Evolutionary conservation across 2,113 vertebrate genomes (phyloP).

Genomic region (Chaetura pelagica): DNA sequence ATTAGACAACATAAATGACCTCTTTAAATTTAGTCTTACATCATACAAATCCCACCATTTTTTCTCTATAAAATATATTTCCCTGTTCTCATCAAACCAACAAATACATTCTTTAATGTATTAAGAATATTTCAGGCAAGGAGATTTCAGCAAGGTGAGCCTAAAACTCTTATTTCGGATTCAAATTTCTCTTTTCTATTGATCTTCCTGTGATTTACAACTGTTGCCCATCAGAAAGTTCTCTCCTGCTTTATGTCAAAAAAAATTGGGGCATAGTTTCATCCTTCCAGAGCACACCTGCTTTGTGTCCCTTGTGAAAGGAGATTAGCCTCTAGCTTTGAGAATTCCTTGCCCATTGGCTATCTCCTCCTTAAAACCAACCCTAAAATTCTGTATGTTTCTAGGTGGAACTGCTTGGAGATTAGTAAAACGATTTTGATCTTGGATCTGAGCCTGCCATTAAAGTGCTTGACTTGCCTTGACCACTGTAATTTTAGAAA

Average conservation of each 20-base stretch:
- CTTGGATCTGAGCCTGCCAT: constrained; percentile 29
- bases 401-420: not conserved
- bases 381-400: not conserved
- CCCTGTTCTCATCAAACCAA: not conserved
- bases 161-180: not conserved
- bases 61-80: not conserved
- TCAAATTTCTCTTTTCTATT: not conserved
- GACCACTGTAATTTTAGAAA: constrained; percentile 42
- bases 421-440: constrained; percentile 40
- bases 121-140: not conserved
- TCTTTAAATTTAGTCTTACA: not conserved
- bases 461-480: constrained; percentile 38
- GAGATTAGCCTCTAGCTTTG: constrained; percentile 5
- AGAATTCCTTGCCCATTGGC: not conserved
- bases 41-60: not conserved
- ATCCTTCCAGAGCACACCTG: not conserved
- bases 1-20: not conserved
- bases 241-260: constrained; percentile 36
- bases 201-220: constrained; percentile 38
- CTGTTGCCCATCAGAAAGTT: not conserved
- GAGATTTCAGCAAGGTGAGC: not conserved
- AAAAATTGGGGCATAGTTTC: not conserved
- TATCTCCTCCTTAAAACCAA: not conserved
- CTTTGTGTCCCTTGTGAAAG: constrained; percentile 31
- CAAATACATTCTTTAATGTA: not conserved